Conservation (phyloP, 2,888 invertebrate genomes). For the Thymelicus acteon region DNA sequence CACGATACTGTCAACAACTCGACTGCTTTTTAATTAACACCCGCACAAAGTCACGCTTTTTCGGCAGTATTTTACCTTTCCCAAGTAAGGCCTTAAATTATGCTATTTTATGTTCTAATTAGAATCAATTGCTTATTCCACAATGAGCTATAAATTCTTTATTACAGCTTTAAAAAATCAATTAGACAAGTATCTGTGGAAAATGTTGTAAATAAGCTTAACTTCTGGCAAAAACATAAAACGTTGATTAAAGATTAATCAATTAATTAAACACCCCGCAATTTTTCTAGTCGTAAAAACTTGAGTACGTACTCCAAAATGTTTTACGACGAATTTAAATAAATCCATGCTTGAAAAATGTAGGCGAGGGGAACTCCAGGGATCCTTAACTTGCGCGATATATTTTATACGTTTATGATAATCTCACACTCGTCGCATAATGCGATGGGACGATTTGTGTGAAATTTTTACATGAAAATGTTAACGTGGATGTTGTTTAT, state of each 20-base stretch:
- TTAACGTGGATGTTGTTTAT: slow-evolving; percentile 60
- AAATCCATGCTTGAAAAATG: slow-evolving; percentile 43
- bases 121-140: neutral
- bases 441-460: slow-evolving; percentile 67
- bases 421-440: slow-evolving; percentile 74
- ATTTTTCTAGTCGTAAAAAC: slow-evolving; percentile 23
- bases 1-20: neutral
- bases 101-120: neutral
- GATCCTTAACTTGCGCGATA: slow-evolving; percentile 51
- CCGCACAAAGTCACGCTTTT: neutral
- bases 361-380: slow-evolving; percentile 41
- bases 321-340: slow-evolving; percentile 45
- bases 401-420: slow-evolving; percentile 76
- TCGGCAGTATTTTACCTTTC: neutral
- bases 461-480: slow-evolving; percentile 69
- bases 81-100: neutral
- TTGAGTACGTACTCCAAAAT: slow-evolving; percentile 24
- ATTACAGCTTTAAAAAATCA: neutral
- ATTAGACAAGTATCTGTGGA: neutral
- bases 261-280: slow-evolving; percentile 11
- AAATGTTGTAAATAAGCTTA: neutral
- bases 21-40: slow-evolving; percentile 1
- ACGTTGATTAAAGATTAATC: slow-evolving; percentile 18
- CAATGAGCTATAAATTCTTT: neutral
- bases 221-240: neutral